Base-by-base conservation (phyloP, 2,888 invertebrate species). In the Leucophora obtusa region DNA sequence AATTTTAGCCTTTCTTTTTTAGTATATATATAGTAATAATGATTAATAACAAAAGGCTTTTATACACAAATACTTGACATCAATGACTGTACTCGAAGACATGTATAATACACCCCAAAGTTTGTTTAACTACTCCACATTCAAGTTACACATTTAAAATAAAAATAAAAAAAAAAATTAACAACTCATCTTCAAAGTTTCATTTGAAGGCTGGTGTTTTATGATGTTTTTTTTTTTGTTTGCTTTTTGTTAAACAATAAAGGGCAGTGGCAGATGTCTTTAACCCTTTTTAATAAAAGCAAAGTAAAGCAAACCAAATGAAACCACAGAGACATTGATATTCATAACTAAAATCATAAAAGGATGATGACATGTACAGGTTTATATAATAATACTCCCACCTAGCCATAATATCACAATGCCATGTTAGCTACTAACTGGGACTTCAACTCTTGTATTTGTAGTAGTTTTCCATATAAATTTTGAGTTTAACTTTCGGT, bases 31-130 rank as follows among this genome's bases (percentile, higher is more conserved):
- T n/a, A n/a, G n/a, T n/a, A n/a, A n/a, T n/a, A 47, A 58, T 72
- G 59, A 76, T 80, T 76, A 73, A 71, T 59, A 80, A 80, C 72
- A 80, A 80, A 72, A 75, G 62, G 47, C 38, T 65, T 35, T 59
- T 59, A 38, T 47, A 59, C 53, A 28, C 63, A 76, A 69, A 62
- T 69, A 59, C 80, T 80, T 80, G 80, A 80, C 80, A 76, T 80
- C 68, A 76, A 69, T 80, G 76, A 69, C 76, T 14, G 10, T 54
- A 47, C 53, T 59, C 35, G 35, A 59, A 43, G 70, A 59, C 14
- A n/a, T 47, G n/a, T 14, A 47, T 47, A 14, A n/a, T 6, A 47
- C 43, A 47, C 43, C 43, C 43, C n/a, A 6, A n/a, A n/a, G 15
- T 47, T 47, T 47, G 14, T n/a, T 47, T 14, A 2, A 47, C 14